Base-by-base conservation (phyloP, 2,113 vertebrate species). In the Anoplopoma fimbria region DNA sequence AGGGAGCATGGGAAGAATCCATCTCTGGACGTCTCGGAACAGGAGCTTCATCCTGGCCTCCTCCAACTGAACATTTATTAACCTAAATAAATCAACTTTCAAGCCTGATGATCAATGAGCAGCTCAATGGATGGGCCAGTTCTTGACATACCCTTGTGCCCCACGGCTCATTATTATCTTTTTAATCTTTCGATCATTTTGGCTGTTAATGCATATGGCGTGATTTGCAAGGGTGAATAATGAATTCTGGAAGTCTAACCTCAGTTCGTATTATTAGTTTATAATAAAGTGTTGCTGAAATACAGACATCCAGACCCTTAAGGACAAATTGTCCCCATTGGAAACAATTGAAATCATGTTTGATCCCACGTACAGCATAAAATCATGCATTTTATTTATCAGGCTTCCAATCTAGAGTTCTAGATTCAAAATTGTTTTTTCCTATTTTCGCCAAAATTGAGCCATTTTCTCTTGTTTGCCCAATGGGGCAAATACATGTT, bases 61-160 rank as follows among this genome's bases (percentile, higher is more conserved):
- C 31, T 68, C 69, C 42, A 38, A 21, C 29, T 25, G 13, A 63
- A 77, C 70, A 67, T 64, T 72, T 27, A 79, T 0, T 33, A 27
- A 79, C 23, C 21, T 25, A 2, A 25, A 79, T 29, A 68, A 21
- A 1, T 53, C 29, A 23, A 8, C 36, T 53, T 33, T 36, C 0
- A 68, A 79, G 75, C 69, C 78, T 45, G 8, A 78, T 17, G 77
- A 83, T 87, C 85, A 84, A 86, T 15, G 53, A 34, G 42, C 78
- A 31, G 60, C 65, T 87, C 33, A 19, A 2, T 23, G 53, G 13
- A 75, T 21, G 38, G 45, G n/a, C 19, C 27, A 45, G 10, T 23
- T 42, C 58, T 69, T n/a, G 15, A 69, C 25, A 27, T 6, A 29
- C 55, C 55, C 51, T 53, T n/a, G 49, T 23, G 19, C 49, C 49